Evolutionary conservation across 2,888 invertebrate genomes (phyloP), one percentile per base, ranked within the genome.

Genomic region (Coenonympha arcania): DNA sequence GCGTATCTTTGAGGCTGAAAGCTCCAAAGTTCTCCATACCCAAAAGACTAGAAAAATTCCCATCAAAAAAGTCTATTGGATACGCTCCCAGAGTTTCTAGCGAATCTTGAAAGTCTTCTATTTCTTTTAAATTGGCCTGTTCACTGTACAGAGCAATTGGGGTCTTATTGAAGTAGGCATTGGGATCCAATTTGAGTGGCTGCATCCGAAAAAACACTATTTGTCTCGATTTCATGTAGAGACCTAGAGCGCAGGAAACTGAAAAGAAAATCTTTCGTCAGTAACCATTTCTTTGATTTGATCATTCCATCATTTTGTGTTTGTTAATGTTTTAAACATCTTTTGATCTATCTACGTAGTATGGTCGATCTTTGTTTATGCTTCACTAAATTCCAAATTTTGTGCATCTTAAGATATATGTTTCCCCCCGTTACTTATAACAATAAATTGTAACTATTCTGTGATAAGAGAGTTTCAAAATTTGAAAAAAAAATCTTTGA

Each of bases 1-100:
- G 70, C 57, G 89, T 90, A 8, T 85, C 82, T 41, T 85, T 88
- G 40, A 92, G 73, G 66, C 89, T 90, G 57, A 91, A 86, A 2
- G 91, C 91, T 15, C 90, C 92, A 78, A 92, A 89, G 59, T 91
- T 90, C 52, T 90, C 87, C 71, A 89, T 87, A 24, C 87, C 77
- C 16, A 92, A 73, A 16, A 93, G 77, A 50, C 89, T 87, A 1
- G 89, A 85, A 65, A 90, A 92, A 63, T 89, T 90, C 2, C 92
- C 92, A 66, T 91, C 87, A 62, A 91, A 93, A 40, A 88, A 79
- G 30, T 79, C 69, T 6, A 85, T 79, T 0, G 87, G 83, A 33
- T 66, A 63, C 2, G 76, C 84, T 46, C 87, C 87, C 8, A 87
- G 64, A 1, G 65, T 63, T 54, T 77, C 79, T 13, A 87, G 55